phyloP scores from a whole-genome alignment of 2,888 invertebrate species.

The Scaptomyza cyrtandrae region DNA sequence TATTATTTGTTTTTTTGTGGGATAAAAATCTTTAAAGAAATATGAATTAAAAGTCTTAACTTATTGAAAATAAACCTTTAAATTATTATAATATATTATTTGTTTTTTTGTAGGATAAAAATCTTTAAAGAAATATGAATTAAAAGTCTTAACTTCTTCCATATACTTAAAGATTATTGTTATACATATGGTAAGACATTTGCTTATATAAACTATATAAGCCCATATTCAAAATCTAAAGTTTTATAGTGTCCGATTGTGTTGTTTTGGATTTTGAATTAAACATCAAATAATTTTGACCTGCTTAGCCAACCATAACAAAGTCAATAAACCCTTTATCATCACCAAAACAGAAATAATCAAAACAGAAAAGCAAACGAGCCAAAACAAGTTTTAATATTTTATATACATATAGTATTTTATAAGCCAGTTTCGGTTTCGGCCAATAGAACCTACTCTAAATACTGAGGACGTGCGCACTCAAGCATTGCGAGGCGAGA shows the following conservation, averaged over 20 bases:
- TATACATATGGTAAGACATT: too few relatives aligned
- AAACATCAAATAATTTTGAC: conserved; percentile 34
- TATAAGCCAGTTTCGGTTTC: conserved; percentile 31
- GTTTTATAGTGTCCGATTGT: neutral
- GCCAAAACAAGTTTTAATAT: conserved; percentile 52
- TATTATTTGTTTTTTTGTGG: too few relatives aligned
- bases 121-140: too few relatives aligned
- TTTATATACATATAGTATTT: conserved; percentile 16
- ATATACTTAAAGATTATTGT: too few relatives aligned
- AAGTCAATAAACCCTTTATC: conserved; percentile 58
- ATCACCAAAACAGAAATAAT: conserved; percentile 35
- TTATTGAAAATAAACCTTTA: too few relatives aligned
- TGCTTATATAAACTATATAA: too few relatives aligned
- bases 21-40: too few relatives aligned
- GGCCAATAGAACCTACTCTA: conserved; percentile 25
- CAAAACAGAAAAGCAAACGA: conserved; percentile 50
- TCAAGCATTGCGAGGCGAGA: conserved; percentile 53
- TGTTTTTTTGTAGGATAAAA: too few relatives aligned
- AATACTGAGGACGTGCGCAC: conserved; percentile 41
- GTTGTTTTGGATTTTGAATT: neutral
- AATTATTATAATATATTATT: too few relatives aligned
- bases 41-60: too few relatives aligned
- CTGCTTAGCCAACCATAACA: conserved; percentile 43
- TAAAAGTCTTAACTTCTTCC: too few relatives aligned
- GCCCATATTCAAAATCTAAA: neutral